Percentiles rank a stretch among this genome's conserved stretches.
These are phyloP conservation scores for Sinocyclocheilus anshuiensis DNA, from an alignment of 2,113 vertebrate species.

Conservation along the genomic window DNA sequence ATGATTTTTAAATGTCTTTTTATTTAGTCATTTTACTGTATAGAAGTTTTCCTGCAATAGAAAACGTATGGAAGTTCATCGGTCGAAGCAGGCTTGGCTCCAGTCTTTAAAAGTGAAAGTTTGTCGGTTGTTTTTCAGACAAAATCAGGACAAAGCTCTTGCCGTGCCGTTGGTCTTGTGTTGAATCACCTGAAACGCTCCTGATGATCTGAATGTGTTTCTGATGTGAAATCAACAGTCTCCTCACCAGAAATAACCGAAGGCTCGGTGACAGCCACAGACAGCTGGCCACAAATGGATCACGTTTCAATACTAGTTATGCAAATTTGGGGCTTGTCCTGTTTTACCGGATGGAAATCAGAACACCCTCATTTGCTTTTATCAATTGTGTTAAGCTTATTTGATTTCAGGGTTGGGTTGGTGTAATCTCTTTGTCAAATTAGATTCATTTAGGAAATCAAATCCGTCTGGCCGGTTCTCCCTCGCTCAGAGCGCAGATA, in stretches of 20 bases:
- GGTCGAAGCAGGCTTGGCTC: no score
- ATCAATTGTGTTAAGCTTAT: neutral
- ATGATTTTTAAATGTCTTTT: no score
- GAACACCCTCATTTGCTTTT: neutral
- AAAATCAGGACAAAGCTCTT: neutral
- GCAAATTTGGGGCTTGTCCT: slow-evolving; percentile 1
- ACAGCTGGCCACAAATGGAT: neutral
- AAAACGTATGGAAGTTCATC: no score
- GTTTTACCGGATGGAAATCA: neutral
- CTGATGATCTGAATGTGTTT: neutral
- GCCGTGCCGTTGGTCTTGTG: neutral
- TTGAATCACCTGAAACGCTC: neutral
- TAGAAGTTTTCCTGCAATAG: no score
- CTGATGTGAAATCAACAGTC: neutral
- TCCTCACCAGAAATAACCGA: neutral
- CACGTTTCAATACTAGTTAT: slow-evolving; percentile 5
- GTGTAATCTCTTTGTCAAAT: neutral
- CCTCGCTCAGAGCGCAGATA: neutral
- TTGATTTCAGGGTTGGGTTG: neutral
- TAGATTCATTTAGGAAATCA: neutral
- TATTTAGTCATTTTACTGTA: no score
- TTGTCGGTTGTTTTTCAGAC: neutral
- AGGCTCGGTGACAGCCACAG: neutral
- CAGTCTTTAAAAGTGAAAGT: no score
- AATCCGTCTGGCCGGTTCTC: neutral